Evolutionary conservation across 2,113 vertebrate species (phyloP), one percentile per base, ranked within the genome.

Genomic region (Nannobrachium achirus): DNA sequence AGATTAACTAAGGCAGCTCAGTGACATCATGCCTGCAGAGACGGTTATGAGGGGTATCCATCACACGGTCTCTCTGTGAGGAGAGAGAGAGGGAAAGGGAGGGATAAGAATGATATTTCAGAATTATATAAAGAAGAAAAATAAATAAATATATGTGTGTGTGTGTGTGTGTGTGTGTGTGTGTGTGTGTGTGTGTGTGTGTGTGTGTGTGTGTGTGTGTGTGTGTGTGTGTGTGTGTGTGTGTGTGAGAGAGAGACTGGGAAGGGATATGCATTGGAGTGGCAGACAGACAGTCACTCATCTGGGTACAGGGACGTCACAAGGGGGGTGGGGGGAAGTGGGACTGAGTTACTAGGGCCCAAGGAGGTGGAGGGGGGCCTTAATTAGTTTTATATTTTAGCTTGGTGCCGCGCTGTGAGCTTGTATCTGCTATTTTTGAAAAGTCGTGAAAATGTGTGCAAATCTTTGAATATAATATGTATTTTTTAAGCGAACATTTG

Each of bases 1-100:
- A 89, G 82, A 87, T 90, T 89, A 88, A 84, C 80, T 86, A 62
- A 81, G 74, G 75, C 77, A 82, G 82, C 71, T 63, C 39, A 61
- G 74, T 83, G 85, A 88, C 88, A 88, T 86, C 82, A 89, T 71
- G 73, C 79, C 75, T 73, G 71, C 80, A 73, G 76, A 73, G 82
- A 83, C 78, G 69, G 79, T 85, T 84, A 82, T 77, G 77, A 89
- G 81, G 69, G 85, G 69, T 71, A 83, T 84, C 75, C 81, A 75
- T 89, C 81, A 88, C 62, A 42, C 16, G 65, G 68, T 45, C 72
- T 38, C 48, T 76, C 67, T 69, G 48, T 64, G 39, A 75, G 66
- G 39, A 75, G 61, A n/a, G n/a, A n/a, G n/a, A n/a, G n/a, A n/a
- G n/a, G 44, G 8, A 42, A 18, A 19, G 73, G 73, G 45, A 8